A percentile compares a stretch with the other conserved stretches of the same genome.
Conservation (phyloP, 35 echinoderm and acorn worm genomes). For the Nesometra sesokonis region DNA sequence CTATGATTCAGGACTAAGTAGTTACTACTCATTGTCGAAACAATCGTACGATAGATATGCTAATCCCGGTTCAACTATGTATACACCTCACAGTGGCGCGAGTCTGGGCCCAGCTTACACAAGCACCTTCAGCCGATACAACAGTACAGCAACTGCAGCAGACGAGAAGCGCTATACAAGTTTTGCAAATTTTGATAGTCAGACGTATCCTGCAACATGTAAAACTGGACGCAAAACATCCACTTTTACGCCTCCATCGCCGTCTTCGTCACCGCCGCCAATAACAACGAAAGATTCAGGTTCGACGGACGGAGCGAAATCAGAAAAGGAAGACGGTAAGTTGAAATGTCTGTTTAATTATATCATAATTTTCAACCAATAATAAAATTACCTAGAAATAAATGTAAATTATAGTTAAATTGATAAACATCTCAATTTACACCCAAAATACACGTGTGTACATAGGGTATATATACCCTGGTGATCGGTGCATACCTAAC, state of each 20-base stretch:
- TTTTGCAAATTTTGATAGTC: not conserved
- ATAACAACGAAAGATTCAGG: not conserved
- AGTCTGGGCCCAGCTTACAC: not conserved
- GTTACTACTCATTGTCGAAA: slow-evolving; percentile 23
- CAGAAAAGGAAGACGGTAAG: not conserved
- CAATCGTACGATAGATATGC: slow-evolving; percentile 47
- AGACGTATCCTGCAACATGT: not conserved
- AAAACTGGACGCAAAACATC: not conserved
- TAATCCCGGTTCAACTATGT: slow-evolving; percentile 22
- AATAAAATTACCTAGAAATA: too few species aligned
- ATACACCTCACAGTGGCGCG: slow-evolving; percentile 10
- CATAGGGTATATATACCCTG: too few species aligned
- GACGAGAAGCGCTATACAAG: not conserved
- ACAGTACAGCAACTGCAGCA: not conserved
- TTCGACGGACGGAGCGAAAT: not conserved
- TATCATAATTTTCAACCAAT: too few species aligned
- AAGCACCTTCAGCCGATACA: not conserved
- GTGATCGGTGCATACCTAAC: too few species aligned
- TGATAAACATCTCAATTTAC: too few species aligned
- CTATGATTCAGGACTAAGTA: slow-evolving; percentile 38
- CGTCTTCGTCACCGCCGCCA: not conserved
- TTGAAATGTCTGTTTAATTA: not conserved
- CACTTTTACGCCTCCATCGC: not conserved
- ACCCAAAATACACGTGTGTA: too few species aligned
- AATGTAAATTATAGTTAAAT: too few species aligned